Base-by-base conservation (phyloP, 1,140 invertebrate species). In the Drosophila setifemur region DNA sequence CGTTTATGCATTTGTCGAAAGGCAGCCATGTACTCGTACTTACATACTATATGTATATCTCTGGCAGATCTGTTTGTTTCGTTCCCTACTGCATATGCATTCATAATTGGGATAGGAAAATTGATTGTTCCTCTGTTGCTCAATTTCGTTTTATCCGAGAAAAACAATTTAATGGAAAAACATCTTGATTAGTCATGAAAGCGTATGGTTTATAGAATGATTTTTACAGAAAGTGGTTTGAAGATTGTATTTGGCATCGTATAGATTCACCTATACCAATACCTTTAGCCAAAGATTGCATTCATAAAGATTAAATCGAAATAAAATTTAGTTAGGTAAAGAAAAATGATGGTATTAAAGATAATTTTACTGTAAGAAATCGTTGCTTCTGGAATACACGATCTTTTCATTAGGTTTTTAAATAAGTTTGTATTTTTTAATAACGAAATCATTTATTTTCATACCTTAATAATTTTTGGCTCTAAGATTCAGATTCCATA, bases 1-100 rank as follows among this genome's bases (percentile, higher is more conserved):
- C 75, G 76, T 85, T 85, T 86, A 85, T 85, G 82, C 44, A 9
- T 73, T 75, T 86, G 79, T 79, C 74, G 81, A 85, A 85, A 85
- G 55, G 42, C 74, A 82, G 43, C 55, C 57, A 71, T 70, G 70
- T 85, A 54, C 57, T 60, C 70, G 44, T 78, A 79, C 42, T 63
- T 37, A 14, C n/a, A 12, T n/a, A 12, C 64, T 85, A 48, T 58
- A 57, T 73, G 53, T 78, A 74, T 45, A 66, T 71, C 45, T 74
- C 40, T 53, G 50, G 29, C 35, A 44, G 64, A 66, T 55, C 54
- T 70, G 57, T 44, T 66, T 48, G 40, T 57, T 43, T 50, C 25
- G 25, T 26, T 40, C 11, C 19, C 35, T 40, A 8, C 14, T 11
- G 37, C 55, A 66, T 71, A 45, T 64, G 43, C 44, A 71, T 75